Evolutionary conservation across 2,888 invertebrate genomes (phyloP).

Genomic region (Diarsia brunnea): DNA sequence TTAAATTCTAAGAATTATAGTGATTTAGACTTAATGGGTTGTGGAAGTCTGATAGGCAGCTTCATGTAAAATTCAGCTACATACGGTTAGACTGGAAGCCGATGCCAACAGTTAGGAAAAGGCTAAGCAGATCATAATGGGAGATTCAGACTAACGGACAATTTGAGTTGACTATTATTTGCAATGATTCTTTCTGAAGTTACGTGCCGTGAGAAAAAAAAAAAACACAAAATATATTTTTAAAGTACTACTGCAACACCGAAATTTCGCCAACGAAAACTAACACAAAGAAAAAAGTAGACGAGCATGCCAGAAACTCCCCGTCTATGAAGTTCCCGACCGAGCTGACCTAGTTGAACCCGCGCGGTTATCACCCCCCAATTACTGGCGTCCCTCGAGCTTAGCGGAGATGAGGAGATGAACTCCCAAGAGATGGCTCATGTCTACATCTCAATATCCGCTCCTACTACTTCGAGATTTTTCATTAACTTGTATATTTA

Average conservation of each 20-base stretch:
- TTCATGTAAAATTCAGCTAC: too few relatives aligned
- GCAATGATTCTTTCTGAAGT: not conserved
- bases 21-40: too few relatives aligned
- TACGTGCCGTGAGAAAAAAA: not conserved
- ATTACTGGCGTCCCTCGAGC: constrained; percentile 54
- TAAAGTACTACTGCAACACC: not conserved
- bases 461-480: not conserved
- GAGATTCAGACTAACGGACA: too few relatives aligned
- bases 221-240: not conserved
- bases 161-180: not conserved
- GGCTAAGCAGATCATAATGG: too few relatives aligned
- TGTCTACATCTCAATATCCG: constrained; percentile 10
- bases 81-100: too few relatives aligned
- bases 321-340: constrained; percentile 47
- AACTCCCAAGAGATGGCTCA: not conserved
- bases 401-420: constrained; percentile 1
- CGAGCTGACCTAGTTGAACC: constrained; percentile 63
- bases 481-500: not conserved
- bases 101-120: too few relatives aligned
- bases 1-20: not conserved
- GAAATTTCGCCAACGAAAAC: constrained; percentile 8
- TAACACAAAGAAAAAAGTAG: constrained; percentile 12
- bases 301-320: constrained; percentile 32
- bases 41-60: too few relatives aligned
- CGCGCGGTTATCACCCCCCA: constrained; percentile 57